Evolutionary conservation across 2,888 invertebrate genomes (phyloP).

Genomic region (Latheticus oryzae): DNA sequence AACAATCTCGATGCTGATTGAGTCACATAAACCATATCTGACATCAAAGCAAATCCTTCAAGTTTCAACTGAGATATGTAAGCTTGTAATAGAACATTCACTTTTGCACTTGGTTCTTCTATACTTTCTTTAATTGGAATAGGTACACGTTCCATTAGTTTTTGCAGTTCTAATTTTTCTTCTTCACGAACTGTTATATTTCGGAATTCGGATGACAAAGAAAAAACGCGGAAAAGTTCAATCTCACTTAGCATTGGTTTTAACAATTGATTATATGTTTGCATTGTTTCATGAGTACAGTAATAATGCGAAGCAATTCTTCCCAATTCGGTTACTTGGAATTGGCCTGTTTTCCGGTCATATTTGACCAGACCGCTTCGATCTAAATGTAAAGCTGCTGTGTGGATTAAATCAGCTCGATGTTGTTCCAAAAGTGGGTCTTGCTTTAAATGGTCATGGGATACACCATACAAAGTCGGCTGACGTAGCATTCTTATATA

Average conservation of each 20-base stretch:
- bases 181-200: slow-evolving; percentile 94
- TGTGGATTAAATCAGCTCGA: slow-evolving; percentile 94
- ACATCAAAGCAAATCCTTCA: slow-evolving; percentile 98
- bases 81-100: slow-evolving; percentile 94
- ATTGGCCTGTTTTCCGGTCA: slow-evolving; percentile 91
- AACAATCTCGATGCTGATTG: slow-evolving; percentile 96
- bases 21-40: slow-evolving; percentile 99
- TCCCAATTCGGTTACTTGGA: slow-evolving; percentile 87
- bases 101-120: slow-evolving; percentile 97
- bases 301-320: slow-evolving; percentile 99
- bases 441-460: slow-evolving; percentile 80
- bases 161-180: slow-evolving; percentile 96
- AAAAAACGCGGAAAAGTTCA: slow-evolving; percentile 97
- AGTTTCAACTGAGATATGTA: slow-evolving; percentile 98
- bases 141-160: slow-evolving; percentile 94
- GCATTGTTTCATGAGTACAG: slow-evolving; percentile 96
- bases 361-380: slow-evolving; percentile 96
- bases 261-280: slow-evolving; percentile 94
- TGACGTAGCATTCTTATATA: slow-evolving; percentile 95
- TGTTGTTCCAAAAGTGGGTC: slow-evolving; percentile 90
- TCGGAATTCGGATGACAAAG: slow-evolving; percentile 95
- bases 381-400: slow-evolving; percentile 91
- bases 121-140: slow-evolving; percentile 99
- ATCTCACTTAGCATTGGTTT: slow-evolving; percentile 98
- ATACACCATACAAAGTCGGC: slow-evolving; percentile 91